Evolutionary conservation across 1,140 invertebrate genomes (phyloP), one percentile per base, ranked within the genome.

Genomic region (Drosophila ficusphila): DNA sequence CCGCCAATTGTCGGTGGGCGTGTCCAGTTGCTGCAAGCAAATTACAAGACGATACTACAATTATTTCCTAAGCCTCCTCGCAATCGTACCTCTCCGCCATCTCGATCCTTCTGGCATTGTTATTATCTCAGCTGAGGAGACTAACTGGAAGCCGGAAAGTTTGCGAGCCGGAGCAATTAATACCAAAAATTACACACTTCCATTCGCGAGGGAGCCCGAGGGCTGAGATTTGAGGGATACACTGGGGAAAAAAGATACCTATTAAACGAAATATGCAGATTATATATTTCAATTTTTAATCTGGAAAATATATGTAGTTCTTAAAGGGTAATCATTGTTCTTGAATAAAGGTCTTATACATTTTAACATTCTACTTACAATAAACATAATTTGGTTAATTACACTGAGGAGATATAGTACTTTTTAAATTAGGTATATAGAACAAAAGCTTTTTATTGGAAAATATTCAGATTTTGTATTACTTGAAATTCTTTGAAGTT

Each of bases 111-210:
- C 48, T 21, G 58, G 61, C 75, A 72, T 77, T 78, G 75, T 78
- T 60, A 78, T 77, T 78, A 78, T 65, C 27, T 48, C 58, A 34
- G 14, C 16, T 38, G 57, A 57, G 21, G 57, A 38, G 61, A 16
- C 52, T 56, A 79, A 75, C 74, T 77, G 48, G 74, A 73, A 82
- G 76, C 79, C 77, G 52, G 44, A 82, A 82, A 75, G 75, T 85
- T 82, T 64, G 70, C 46, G 31, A 48, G 51, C n/a, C 44, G 29
- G 23, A 68, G 82, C 79, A 85, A 85, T 81, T 86, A 86, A 86
- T 86, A 88, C 82, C 72, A 70, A 81, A 85, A 85, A 88, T 85
- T 88, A 88, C 76, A 81, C 76, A 77, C 76, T 81, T 73, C 76
- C 76, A 73, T 36, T 44, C 21, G 54, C 54, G 56, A 27, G 31